These are phyloP conservation scores for Stomatorhinus ivindoensis DNA, from an alignment of 2,113 vertebrate species.

Conservation along the genomic window DNA sequence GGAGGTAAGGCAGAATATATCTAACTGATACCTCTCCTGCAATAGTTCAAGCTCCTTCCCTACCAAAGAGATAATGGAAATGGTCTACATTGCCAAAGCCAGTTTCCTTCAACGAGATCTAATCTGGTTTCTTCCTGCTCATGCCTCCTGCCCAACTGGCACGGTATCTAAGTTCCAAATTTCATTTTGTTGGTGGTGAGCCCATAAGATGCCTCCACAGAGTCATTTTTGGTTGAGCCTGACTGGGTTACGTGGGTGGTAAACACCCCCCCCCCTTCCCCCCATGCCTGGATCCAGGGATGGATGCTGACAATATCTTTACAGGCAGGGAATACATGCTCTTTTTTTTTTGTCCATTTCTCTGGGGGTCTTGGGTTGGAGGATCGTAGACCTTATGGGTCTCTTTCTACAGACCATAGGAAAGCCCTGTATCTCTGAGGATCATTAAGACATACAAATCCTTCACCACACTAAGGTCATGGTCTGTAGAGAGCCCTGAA, in stretches of 20 bases:
- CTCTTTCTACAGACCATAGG: background rate
- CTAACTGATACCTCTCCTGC: background rate
- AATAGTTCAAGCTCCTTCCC: background rate
- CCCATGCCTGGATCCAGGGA: background rate
- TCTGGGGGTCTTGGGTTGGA: background rate
- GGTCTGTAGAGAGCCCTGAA: background rate
- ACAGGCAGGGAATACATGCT: background rate
- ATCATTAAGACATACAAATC: background rate
- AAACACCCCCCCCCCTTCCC: background rate
- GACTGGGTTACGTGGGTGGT: background rate
- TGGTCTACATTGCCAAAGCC: background rate
- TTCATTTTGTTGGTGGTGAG: background rate
- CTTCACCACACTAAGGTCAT: background rate
- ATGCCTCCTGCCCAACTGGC: background rate
- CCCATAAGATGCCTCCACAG: background rate
- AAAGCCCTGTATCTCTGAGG: background rate
- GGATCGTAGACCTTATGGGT: background rate
- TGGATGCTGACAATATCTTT: background rate
- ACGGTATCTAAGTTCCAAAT: background rate
- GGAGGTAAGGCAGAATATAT: background rate
- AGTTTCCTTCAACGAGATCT: background rate
- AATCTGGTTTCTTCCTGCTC: background rate
- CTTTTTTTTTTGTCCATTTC: background rate
- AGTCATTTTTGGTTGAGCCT: background rate
- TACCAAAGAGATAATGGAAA: background rate